Base-by-base conservation (phyloP, 1,140 invertebrate genomes). In the Habropoda laboriosa region DNA sequence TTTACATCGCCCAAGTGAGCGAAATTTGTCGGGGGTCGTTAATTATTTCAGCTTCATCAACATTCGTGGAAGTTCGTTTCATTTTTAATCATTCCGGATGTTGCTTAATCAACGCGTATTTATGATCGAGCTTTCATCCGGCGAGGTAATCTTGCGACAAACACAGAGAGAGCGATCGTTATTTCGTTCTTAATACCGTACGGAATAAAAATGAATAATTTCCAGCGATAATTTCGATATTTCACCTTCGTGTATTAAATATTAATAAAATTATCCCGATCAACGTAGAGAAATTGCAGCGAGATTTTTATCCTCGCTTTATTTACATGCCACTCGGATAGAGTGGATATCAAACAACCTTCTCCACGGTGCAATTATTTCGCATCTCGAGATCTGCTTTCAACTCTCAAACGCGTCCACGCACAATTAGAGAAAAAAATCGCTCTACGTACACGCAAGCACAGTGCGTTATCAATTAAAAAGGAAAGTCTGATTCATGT, bases 11-110 rank as follows among this genome's bases (percentile, higher is more conserved):
- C 13, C 24, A 49, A 73, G 45, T 38, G n/a, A 40, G 35, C 16
- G 30, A 73, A 42, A n/a, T 63, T 51, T 18, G 24, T 7, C 18
- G 24, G 18, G 53, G n/a, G 4, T 21, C 16, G 32, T 53, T 67
- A 76, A 76, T 67, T 45, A 68, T 76, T 68, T 18, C 45, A 67
- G 18, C 38, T 76, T 35, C 30, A 57, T 76, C 38, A 68, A 68
- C 51, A 27, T 35, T 57, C 40, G 51, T 53, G 40, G 18, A 66
- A 35, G 30, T 38, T 27, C 16, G 16, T 32, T 76, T 21, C 67
- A 76, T 68, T 67, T 55, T 55, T 32, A 75, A 66, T 5, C 2
- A 30, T 13, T n/a, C 35, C 13, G 3, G 30, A 35, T 0, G 16
- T 38, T 38, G 7, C 4, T 42, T 16, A 6, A 64, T 40, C 45